Evolutionary conservation across 2,888 invertebrate genomes (phyloP).

Genomic region (Tenthredo notha): DNA sequence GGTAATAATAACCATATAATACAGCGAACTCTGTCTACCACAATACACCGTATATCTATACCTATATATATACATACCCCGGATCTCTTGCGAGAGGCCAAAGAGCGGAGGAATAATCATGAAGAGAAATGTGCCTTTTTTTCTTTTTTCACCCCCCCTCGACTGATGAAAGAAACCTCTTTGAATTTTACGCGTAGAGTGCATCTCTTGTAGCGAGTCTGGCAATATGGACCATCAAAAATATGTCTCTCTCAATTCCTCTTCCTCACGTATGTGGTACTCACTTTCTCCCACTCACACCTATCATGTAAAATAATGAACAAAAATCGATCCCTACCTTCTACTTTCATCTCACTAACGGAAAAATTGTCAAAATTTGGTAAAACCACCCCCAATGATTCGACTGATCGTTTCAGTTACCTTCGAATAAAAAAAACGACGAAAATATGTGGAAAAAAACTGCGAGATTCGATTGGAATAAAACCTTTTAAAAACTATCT

Average conservation of each 20-base stretch:
- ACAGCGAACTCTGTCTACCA: neutral
- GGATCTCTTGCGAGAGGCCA: neutral
- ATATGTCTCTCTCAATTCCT: neutral
- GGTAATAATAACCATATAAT: conserved; percentile 25
- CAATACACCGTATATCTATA: neutral
- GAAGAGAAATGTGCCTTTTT: conserved; percentile 22
- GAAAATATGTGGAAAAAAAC: neutral
- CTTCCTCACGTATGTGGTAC: neutral
- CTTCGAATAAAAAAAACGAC: neutral
- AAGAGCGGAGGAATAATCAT: conserved; percentile 34
- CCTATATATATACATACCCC: neutral
- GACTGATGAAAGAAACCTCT: conserved; percentile 52
- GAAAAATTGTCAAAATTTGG: neutral
- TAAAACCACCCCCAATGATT: neutral
- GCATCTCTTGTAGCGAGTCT: conserved; percentile 21
- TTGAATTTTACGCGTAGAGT: conserved; percentile 46
- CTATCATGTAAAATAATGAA: neutral
- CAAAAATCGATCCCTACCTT: neutral
- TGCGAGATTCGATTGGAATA: neutral
- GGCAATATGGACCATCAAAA: conserved; percentile 7
- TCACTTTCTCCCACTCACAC: neutral
- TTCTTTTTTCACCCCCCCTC: neutral
- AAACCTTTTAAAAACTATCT: neutral
- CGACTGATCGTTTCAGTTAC: neutral
- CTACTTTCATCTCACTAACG: neutral